Evolutionary conservation across 2,888 invertebrate species (phyloP), one percentile per base, ranked within the genome.

Genomic region (Prosopocoilus inquinatus): DNA sequence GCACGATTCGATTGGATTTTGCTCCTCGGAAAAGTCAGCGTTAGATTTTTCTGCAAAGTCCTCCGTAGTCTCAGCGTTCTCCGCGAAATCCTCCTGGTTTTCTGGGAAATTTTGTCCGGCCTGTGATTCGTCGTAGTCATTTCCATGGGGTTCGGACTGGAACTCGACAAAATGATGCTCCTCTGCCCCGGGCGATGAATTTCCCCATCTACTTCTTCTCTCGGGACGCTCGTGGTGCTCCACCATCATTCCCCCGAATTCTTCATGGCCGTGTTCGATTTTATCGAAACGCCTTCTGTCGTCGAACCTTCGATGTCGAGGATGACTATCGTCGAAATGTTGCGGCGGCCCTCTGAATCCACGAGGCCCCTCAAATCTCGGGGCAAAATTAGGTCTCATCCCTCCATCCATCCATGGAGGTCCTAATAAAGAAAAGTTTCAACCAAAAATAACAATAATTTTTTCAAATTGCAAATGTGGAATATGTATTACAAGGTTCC

Each of bases 381-480:
- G 69, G 34, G 63, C 59, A 47, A 79, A 80, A 67, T 79, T 80
- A 64, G 80, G 81, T 3, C 79, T 71, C 2, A 79, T 78, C 11
- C 77, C 78, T 58, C 53, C 76, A 70, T 57, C 79, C 75, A 59
- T 79, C 81, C 80, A 82, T 48, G 67, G 67, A 1, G 65, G 63
- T 39, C 68, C 71, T 70, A 60, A 39, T 50, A 45, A 20, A n/a
- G n/a, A n/a, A n/a, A 20, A 3, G 20, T 28, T 28, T 28, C 20
- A 28, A 1, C n/a, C n/a, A n/a, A n/a, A n/a, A n/a, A n/a, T n/a
- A n/a, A n/a, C n/a, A n/a, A n/a, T n/a, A n/a, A n/a, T n/a, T n/a
- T n/a, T n/a, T n/a, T n/a, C n/a, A n/a, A n/a, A n/a, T n/a, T n/a
- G n/a, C n/a, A n/a, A n/a, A n/a, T n/a, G n/a, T n/a, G n/a, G n/a